phyloP scores from a whole-genome alignment of 2,797 vertebrate species.

The Eurystomus glaucurus region DNA sequence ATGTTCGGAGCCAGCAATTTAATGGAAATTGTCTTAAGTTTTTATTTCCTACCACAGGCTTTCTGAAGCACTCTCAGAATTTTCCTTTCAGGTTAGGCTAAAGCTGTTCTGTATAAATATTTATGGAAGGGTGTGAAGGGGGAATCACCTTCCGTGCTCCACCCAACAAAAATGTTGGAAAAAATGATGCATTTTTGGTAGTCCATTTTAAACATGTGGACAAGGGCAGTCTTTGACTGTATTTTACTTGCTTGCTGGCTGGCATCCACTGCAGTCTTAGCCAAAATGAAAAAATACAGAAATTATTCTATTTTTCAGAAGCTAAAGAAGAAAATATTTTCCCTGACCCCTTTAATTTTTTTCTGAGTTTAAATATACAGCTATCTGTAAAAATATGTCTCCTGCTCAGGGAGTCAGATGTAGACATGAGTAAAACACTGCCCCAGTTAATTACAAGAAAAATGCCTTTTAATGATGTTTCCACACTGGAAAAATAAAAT shows the following conservation, averaged over 20 bases:
- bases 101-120: slow-evolving; percentile 66
- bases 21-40: slow-evolving; percentile 72
- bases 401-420: slow-evolving; percentile 1
- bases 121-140: slow-evolving; percentile 63
- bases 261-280: background rate
- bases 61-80: slow-evolving; percentile 66
- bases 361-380: background rate
- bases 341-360: background rate
- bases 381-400: background rate
- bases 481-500: background rate
- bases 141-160: slow-evolving; percentile 53
- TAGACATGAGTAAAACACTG: slow-evolving; percentile 14
- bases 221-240: slow-evolving; percentile 63
- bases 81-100: slow-evolving; percentile 59
- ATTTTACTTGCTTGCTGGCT: slow-evolving; percentile 54
- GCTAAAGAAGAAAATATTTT: slow-evolving; percentile 30
- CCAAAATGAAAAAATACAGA: slow-evolving; percentile 34
- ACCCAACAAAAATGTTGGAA: slow-evolving; percentile 71
- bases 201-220: slow-evolving; percentile 53
- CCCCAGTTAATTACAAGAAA: background rate
- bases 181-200: slow-evolving; percentile 67
- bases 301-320: slow-evolving; percentile 21
- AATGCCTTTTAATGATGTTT: background rate
- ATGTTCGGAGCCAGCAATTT: slow-evolving; percentile 50
- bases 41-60: slow-evolving; percentile 64